phyloP scores from a whole-genome alignment of 2,888 invertebrate genomes.

The Nemotelus pantherinus region DNA sequence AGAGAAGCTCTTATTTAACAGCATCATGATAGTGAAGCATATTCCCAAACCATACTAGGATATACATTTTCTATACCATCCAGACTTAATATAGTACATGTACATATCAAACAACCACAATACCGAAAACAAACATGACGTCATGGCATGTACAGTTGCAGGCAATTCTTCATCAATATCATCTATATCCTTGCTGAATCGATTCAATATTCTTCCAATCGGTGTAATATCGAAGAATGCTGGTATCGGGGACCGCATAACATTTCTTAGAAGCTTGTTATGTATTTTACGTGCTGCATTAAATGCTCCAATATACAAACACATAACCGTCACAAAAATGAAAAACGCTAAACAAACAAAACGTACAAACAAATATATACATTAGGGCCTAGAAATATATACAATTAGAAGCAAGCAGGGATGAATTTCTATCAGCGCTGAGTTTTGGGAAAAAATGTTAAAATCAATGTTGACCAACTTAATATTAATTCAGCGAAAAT shows the following conservation, averaged over 20 bases:
- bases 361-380: slow-evolving; percentile 33
- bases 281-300: slow-evolving; percentile 72
- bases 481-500: not conserved
- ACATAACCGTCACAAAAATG: slow-evolving; percentile 68
- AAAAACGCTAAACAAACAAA: slow-evolving; percentile 61
- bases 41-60: no score
- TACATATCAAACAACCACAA: slow-evolving; percentile 30
- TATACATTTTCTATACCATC: not conserved
- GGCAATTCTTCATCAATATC: slow-evolving; percentile 73
- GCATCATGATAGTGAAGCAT: no score
- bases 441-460: not conserved
- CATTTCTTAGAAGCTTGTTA: slow-evolving; percentile 67
- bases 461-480: not conserved
- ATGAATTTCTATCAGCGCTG: slow-evolving; percentile 16
- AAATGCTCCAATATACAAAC: slow-evolving; percentile 70
- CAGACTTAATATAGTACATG: not conserved
- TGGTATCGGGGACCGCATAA: slow-evolving; percentile 71
- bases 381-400: slow-evolving; percentile 41
- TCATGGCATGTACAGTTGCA: slow-evolving; percentile 65
- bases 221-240: slow-evolving; percentile 78
- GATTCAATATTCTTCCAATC: slow-evolving; percentile 73
- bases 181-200: slow-evolving; percentile 75
- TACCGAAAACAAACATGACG: slow-evolving; percentile 65
- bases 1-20: no score
- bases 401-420: not conserved